Base-by-base conservation (phyloP, 1,140 invertebrate genomes). In the Samia ricini region DNA sequence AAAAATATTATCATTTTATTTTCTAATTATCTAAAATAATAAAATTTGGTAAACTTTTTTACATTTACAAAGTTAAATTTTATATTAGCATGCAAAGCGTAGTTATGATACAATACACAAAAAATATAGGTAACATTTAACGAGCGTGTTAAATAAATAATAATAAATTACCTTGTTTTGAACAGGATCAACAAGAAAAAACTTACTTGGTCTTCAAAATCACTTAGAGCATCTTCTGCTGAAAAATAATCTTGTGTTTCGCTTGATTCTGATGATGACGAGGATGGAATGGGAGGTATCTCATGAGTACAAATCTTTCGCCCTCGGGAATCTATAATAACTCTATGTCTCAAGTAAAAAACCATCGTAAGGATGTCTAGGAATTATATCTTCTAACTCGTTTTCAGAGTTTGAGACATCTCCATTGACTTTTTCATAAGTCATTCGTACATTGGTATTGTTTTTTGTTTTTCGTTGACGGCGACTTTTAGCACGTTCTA, bases 361-460 rank as follows among this genome's bases (percentile, higher is more conserved):
- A 21, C 85, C 88, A 74, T 91, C 90, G 54, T 91, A 91, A 0
- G 89, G 89, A 68, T 91, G 90, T 57, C 88, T 79, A 20, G 87
- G 86, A 61, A 68, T 76, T 49, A 89, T 76, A 68, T 89, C 87
- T 55, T 90, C 85, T 61, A 76, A 60, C 52, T 87, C 77, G 60
- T 67, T 72, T 29, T 89, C 76, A 55, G 59, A 61, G 56, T 76
- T 81, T 8, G 68, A 74, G 7, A 67, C 66, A 67, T 78, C 69
- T 29, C 79, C 85, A 68, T 89, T 83, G 21, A 74, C 60, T 15
- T 36, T 63, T 71, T 62, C 56, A 59, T 66, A 4, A 4, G 10
- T 12, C 12, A 42, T 42, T 42, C 2, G 12, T 15, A 42, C 1
- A 12, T 42, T 42, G 15, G 7, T 15, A 42, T 1, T 15, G 4